phyloP scores from a whole-genome alignment of 2,888 invertebrate genomes.

The Seira ritae region DNA sequence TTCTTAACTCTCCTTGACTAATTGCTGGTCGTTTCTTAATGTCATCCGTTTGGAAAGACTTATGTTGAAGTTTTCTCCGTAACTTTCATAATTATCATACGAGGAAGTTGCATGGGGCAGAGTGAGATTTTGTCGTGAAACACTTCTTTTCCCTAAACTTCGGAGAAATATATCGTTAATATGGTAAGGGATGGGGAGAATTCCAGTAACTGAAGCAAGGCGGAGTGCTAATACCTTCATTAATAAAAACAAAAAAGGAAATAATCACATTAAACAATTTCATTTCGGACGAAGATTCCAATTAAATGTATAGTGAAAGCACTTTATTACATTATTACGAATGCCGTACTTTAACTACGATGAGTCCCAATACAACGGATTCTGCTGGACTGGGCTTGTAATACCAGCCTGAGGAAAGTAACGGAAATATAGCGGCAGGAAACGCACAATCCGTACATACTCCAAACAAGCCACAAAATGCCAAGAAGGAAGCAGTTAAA shows the following conservation, averaged over 20 bases:
- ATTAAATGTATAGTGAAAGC: neutral
- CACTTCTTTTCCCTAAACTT: constrained; percentile 51
- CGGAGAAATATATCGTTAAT: constrained; percentile 66
- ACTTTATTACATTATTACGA: neutral
- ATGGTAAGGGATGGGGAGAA: constrained; percentile 69
- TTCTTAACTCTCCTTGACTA: constrained; percentile 26
- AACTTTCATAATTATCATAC: too few species aligned
- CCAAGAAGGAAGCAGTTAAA: too few species aligned
- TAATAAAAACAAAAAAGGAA: neutral
- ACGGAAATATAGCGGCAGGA: constrained; percentile 65
- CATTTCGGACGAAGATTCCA: neutral
- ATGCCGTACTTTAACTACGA: constrained; percentile 64
- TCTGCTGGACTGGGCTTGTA: constrained; percentile 66
- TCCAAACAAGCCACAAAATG: too few species aligned
- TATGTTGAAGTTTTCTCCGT: neutral
- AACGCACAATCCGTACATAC: constrained; percentile 52
- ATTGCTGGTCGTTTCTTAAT: neutral
- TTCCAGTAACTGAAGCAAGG: constrained; percentile 61
- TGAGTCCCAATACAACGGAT: constrained; percentile 63
- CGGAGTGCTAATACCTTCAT: constrained; percentile 63
- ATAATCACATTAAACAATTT: too few species aligned
- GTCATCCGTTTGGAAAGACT: neutral
- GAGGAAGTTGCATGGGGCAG: constrained; percentile 27
- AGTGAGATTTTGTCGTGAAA: constrained; percentile 42
- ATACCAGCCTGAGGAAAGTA: constrained; percentile 67